A percentile compares a stretch with the other conserved stretches of the same genome.
These are phyloP conservation scores for Drosophila quinaria DNA, from an alignment of 2,888 invertebrate species.

Conservation along the genomic window DNA sequence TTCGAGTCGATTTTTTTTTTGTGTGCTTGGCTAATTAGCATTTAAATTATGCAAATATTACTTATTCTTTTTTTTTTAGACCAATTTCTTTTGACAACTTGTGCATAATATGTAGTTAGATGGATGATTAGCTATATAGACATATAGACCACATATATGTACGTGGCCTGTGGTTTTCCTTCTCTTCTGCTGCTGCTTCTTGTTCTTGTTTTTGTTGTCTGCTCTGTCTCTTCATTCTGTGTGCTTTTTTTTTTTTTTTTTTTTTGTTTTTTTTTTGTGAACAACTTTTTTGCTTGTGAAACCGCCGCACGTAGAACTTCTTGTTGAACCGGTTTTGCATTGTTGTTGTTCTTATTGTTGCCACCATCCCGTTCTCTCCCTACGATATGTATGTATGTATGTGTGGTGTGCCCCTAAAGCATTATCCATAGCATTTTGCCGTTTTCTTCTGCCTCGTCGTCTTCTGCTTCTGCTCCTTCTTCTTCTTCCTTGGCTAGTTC, in stretches of 20 bases:
- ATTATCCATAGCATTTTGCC: slow-evolving; percentile 15
- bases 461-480: neutral
- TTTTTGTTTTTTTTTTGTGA: slow-evolving; percentile 8
- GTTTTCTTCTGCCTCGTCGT: slow-evolving; percentile 7
- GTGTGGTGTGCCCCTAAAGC: slow-evolving; percentile 8
- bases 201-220: slow-evolving; percentile 14
- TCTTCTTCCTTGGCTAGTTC: slow-evolving; percentile 29
- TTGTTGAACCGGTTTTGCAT: slow-evolving; percentile 66
- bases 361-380: slow-evolving; percentile 17
- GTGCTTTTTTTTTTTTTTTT: slow-evolving; percentile 16
- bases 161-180: slow-evolving; percentile 56
- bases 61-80: slow-evolving; percentile 29
- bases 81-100: slow-evolving; percentile 39
- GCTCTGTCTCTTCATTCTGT: slow-evolving; percentile 5
- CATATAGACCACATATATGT: neutral
- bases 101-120: slow-evolving; percentile 43
- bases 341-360: slow-evolving; percentile 17
- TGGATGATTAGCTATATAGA: slow-evolving; percentile 5
- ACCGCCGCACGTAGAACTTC: slow-evolving; percentile 63
- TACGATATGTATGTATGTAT: neutral
- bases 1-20: slow-evolving; percentile 25
- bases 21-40: slow-evolving; percentile 62
- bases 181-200: slow-evolving; percentile 21
- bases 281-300: slow-evolving; percentile 19
- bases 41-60: slow-evolving; percentile 79